Conservation (phyloP, 2,888 invertebrate genomes). For the Tupiocoris notatus region DNA sequence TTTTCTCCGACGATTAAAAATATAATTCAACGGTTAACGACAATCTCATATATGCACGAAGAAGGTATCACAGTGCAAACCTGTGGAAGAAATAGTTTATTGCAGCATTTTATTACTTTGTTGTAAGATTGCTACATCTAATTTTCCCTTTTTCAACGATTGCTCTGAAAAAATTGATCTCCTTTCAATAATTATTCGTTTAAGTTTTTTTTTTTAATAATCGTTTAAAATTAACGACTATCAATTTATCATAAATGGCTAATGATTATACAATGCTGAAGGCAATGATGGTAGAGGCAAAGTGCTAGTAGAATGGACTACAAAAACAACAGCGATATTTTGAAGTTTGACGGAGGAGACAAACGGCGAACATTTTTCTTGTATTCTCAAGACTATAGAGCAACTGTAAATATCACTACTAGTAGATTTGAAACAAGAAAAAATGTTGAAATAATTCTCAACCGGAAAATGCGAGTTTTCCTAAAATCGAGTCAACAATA, state of each 20-base stretch:
- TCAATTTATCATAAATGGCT: conserved; percentile 3
- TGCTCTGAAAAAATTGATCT: not conserved
- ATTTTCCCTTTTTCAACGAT: not conserved
- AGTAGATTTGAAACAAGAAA: no score
- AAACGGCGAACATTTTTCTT: no score
- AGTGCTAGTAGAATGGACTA: not conserved
- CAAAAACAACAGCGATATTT: no score
- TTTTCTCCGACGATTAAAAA: not conserved
- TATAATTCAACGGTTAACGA: conserved; percentile 4
- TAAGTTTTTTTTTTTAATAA: not conserved
- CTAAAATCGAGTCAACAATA: no score
- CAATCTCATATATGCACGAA: not conserved
- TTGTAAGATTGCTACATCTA: conserved; percentile 11
- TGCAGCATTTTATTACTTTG: conserved; percentile 32
- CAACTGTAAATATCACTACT: no score
- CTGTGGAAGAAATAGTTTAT: conserved; percentile 37
- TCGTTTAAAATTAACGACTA: not conserved
- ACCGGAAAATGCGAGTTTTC: no score
- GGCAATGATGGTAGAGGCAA: conserved; percentile 40
- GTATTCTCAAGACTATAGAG: no score
- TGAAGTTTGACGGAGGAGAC: no score
- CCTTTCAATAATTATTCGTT: not conserved
- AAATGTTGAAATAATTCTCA: no score
- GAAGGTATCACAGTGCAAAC: conserved; percentile 37
- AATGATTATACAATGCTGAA: conserved; percentile 46